Conservation (phyloP, 2,797 vertebrate genomes). For the Gymnodraco acuticeps region DNA sequence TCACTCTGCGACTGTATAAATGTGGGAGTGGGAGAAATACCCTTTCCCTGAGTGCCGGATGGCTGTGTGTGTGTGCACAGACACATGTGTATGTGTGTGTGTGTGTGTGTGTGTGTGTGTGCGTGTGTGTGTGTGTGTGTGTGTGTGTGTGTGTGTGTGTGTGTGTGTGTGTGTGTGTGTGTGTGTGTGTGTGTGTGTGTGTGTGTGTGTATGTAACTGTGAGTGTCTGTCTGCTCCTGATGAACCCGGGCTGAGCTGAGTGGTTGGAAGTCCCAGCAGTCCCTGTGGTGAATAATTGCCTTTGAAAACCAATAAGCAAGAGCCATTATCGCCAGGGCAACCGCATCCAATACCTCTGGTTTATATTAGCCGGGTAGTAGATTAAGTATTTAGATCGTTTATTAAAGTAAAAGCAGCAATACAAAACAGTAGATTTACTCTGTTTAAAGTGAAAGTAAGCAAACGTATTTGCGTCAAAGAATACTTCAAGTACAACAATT, state of each 20-base stretch:
- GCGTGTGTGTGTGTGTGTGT: slow-evolving; percentile 44
- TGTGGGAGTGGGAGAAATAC: slow-evolving; percentile 41
- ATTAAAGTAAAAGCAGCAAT: no score
- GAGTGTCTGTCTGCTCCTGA: slow-evolving; percentile 58
- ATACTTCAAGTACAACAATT: no score
- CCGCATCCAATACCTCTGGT: slow-evolving; percentile 41
- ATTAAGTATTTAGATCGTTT: no score
- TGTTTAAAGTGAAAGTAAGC: no score
- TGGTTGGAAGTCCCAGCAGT: slow-evolving; percentile 54
- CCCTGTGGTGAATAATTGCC: slow-evolving; percentile 61
- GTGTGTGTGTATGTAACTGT: slow-evolving; percentile 34
- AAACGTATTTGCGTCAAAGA: no score
- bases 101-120: slow-evolving; percentile 43
- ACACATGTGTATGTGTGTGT: slow-evolving; percentile 5
- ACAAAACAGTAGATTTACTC: no score
- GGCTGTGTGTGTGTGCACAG: slow-evolving; percentile 39
- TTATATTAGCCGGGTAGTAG: not conserved
- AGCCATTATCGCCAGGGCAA: slow-evolving; percentile 49
- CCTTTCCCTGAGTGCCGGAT: slow-evolving; percentile 34
- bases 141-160: slow-evolving; percentile 44
- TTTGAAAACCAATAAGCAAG: slow-evolving; percentile 62
- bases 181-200: slow-evolving; percentile 43
- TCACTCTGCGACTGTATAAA: slow-evolving; percentile 56
- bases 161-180: slow-evolving; percentile 40
- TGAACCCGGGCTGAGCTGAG: slow-evolving; percentile 54